Evolutionary conservation across 2,888 invertebrate species (phyloP).

Genomic region (Leptinotarsa haldemani): DNA sequence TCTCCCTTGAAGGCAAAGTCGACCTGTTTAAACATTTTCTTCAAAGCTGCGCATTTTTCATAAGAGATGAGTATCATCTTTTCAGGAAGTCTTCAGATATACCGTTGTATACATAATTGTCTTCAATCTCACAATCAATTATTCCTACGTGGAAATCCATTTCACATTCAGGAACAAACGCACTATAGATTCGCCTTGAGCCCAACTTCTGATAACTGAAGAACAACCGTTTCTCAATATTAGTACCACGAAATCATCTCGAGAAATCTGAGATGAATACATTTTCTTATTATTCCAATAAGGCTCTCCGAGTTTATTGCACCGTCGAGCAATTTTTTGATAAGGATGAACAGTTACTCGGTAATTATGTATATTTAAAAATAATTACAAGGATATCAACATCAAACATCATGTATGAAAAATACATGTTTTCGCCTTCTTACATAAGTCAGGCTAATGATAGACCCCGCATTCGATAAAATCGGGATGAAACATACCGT

Average conservation of each 20-base stretch:
- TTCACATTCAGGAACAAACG: neutral
- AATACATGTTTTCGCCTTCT: conserved; percentile 41
- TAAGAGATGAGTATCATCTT: too few species aligned
- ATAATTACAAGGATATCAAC: conserved; percentile 47
- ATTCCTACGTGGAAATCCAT: neutral
- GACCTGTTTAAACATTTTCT: too few species aligned
- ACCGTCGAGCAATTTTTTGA: conserved; percentile 39
- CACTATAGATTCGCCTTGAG: neutral
- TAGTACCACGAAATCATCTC: conserved; percentile 8
- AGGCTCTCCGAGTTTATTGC: conserved; percentile 31
- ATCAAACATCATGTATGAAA: conserved; percentile 41
- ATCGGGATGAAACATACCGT: conserved; percentile 43
- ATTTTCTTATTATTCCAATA: conserved; percentile 36
- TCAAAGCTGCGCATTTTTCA: too few species aligned
- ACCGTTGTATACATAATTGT: too few species aligned
- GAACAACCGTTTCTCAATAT: conserved; percentile 8
- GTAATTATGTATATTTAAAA: conserved; percentile 49
- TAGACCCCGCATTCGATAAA: conserved; percentile 43
- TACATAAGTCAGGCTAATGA: conserved; percentile 45
- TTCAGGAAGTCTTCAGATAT: too few species aligned
- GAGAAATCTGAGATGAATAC: conserved; percentile 14
- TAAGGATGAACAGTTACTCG: conserved; percentile 41
- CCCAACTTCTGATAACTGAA: conserved; percentile 13
- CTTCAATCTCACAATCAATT: neutral
- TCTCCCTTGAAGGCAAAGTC: too few species aligned